Evolutionary conservation across 2,888 invertebrate species (phyloP).

Genomic region (Apoda limacodes): DNA sequence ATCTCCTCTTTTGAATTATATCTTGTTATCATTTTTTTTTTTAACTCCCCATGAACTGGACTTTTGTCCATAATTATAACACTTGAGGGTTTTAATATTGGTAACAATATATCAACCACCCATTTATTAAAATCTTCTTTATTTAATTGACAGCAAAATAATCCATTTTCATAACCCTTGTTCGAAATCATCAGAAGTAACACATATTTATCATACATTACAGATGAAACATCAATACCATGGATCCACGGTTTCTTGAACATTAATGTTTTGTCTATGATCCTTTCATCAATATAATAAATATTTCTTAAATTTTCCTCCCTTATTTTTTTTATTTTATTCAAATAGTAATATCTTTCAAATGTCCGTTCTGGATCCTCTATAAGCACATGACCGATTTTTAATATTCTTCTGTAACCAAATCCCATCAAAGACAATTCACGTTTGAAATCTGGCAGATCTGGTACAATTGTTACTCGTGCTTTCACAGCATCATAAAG

Average conservation of each 20-base stretch:
- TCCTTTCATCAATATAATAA: background rate
- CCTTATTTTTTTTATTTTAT: too few relatives aligned
- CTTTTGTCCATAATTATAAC: background rate
- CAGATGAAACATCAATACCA: background rate
- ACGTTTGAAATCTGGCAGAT: too few relatives aligned
- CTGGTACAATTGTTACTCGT: too few relatives aligned
- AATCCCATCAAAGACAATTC: too few relatives aligned
- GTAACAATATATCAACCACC: background rate
- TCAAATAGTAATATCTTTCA: too few relatives aligned
- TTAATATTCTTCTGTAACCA: too few relatives aligned
- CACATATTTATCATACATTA: background rate
- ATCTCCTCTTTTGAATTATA: conserved; percentile 35
- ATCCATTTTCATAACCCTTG: background rate
- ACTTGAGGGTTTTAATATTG: background rate
- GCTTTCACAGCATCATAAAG: too few relatives aligned
- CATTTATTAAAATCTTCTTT: background rate
- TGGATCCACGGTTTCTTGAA: background rate
- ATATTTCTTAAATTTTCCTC: too few relatives aligned
- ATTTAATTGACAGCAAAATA: background rate
- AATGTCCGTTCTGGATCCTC: too few relatives aligned
- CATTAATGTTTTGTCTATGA: background rate
- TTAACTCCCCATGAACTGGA: conserved; percentile 5
- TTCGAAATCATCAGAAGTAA: background rate
- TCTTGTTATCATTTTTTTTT: conserved; percentile 23
- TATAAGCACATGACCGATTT: too few relatives aligned